Conservation (phyloP, 1,140 invertebrate species). For the Tetranychus cinnabarinus region DNA sequence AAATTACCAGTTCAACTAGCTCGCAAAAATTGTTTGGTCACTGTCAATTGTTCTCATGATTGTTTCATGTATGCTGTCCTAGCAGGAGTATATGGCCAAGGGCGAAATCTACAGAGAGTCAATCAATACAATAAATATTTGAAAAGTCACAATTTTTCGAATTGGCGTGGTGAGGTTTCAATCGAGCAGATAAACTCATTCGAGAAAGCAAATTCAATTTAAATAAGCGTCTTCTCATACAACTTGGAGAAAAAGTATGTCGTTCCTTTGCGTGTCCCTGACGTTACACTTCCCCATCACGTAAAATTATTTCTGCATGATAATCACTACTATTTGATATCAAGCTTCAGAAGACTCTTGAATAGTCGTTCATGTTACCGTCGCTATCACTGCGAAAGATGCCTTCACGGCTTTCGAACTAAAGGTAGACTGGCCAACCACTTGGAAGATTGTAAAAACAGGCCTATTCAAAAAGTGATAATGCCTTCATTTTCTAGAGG, state of each 20-base stretch:
- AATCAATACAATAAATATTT: neutral
- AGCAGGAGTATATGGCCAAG: neutral
- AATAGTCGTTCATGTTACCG: neutral
- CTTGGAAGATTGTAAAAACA: neutral
- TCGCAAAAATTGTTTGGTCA: too few species aligned
- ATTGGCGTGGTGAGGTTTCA: neutral
- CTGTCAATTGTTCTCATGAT: neutral
- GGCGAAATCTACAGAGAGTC: neutral
- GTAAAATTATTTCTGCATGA: constrained; percentile 1
- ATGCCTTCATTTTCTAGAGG: neutral
- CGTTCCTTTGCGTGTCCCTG: neutral
- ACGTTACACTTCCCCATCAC: neutral
- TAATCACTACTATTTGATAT: constrained; percentile 1
- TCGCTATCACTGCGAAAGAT: neutral
- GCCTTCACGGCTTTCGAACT: neutral
- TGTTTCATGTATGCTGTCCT: constrained; percentile 8
- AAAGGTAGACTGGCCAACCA: neutral
- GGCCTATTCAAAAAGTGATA: neutral
- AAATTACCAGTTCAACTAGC: too few species aligned
- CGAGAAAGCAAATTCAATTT: constrained; percentile 1
- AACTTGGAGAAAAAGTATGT: neutral
- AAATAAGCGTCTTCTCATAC: neutral
- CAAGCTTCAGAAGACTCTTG: neutral
- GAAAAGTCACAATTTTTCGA: neutral
- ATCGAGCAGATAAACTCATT: neutral